These are phyloP conservation scores for Drosophila pandora DNA, from an alignment of 1,140 invertebrate genomes.

Conservation along the genomic window DNA sequence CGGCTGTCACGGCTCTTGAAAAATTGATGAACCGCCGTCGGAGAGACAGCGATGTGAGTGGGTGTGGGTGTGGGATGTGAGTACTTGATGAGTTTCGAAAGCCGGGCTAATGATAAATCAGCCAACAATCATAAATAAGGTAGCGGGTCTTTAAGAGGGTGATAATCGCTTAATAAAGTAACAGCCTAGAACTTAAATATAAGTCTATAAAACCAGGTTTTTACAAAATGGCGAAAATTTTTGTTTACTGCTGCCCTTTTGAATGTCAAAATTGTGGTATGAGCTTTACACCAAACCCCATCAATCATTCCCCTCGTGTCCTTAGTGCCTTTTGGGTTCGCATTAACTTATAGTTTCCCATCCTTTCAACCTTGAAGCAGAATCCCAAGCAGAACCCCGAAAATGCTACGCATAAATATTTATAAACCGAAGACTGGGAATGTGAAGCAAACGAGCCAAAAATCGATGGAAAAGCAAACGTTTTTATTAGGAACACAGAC, in stretches of 20 bases:
- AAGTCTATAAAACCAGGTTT: not conserved
- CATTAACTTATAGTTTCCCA: conserved; percentile 52
- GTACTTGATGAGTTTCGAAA: conserved; percentile 6
- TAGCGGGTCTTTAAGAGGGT: too few relatives aligned
- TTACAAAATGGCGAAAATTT: conserved; percentile 1
- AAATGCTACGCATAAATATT: conserved; percentile 65
- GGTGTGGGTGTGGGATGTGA: conserved; percentile 8
- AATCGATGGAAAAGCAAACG: conserved; percentile 67
- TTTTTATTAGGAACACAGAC: conserved; percentile 36
- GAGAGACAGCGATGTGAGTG: not conserved
- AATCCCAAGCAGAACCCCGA: conserved; percentile 15
- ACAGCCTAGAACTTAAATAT: too few relatives aligned
- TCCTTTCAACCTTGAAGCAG: conserved; percentile 11
- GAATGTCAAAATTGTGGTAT: not conserved
- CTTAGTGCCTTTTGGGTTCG: conserved; percentile 10
- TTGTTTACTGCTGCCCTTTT: conserved; percentile 44
- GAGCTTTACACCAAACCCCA: conserved; percentile 15
- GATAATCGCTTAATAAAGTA: not conserved
- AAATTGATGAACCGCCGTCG: conserved; percentile 57
- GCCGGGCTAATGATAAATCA: conserved; percentile 13
- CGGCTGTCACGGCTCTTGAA: conserved; percentile 52
- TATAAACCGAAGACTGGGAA: conserved; percentile 60
- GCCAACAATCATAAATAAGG: not conserved
- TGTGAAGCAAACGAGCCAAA: conserved; percentile 45
- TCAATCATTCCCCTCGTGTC: conserved; percentile 26